Evolutionary conservation across 2,888 invertebrate genomes (phyloP).

Genomic region (Endomychus coccineus): DNA sequence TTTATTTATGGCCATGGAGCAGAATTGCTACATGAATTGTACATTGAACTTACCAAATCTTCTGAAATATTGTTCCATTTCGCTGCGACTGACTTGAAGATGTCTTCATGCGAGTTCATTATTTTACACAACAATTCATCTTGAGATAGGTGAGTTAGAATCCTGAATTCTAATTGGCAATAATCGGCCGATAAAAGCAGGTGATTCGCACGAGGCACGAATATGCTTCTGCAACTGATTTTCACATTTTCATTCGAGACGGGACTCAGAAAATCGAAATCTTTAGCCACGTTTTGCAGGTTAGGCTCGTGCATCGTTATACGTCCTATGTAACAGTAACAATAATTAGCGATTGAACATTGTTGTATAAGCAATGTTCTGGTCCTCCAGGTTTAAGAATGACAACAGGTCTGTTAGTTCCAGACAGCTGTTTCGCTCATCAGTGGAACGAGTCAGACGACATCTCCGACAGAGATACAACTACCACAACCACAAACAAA

Average conservation of each 20-base stretch:
- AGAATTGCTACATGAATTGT: not conserved
- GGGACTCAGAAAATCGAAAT: slow-evolving; percentile 56
- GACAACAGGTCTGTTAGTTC: too few species aligned
- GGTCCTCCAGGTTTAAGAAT: too few species aligned
- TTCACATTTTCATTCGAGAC: slow-evolving; percentile 37
- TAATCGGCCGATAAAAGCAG: slow-evolving; percentile 88
- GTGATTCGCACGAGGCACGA: slow-evolving; percentile 52
- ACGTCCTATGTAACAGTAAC: too few species aligned
- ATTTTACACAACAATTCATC: slow-evolving; percentile 64
- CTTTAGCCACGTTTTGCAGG: slow-evolving; percentile 83
- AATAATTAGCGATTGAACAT: too few species aligned
- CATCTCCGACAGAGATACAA: too few species aligned
- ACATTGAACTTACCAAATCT: slow-evolving; percentile 47
- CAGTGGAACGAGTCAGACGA: too few species aligned
- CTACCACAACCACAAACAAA: too few species aligned
- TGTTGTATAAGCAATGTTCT: too few species aligned
- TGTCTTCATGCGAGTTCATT: slow-evolving; percentile 61
- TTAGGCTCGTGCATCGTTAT: slow-evolving; percentile 90
- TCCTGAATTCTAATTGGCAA: slow-evolving; percentile 89
- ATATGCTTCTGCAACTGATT: slow-evolving; percentile 64
- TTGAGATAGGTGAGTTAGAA: slow-evolving; percentile 82
- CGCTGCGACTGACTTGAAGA: slow-evolving; percentile 80
- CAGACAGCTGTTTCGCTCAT: too few species aligned
- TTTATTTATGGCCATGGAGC: not conserved
- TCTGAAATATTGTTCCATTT: slow-evolving; percentile 68